These are phyloP conservation scores for Dendrocopos noguchii DNA, from an alignment of 2,113 vertebrate species.

Conservation along the genomic window DNA sequence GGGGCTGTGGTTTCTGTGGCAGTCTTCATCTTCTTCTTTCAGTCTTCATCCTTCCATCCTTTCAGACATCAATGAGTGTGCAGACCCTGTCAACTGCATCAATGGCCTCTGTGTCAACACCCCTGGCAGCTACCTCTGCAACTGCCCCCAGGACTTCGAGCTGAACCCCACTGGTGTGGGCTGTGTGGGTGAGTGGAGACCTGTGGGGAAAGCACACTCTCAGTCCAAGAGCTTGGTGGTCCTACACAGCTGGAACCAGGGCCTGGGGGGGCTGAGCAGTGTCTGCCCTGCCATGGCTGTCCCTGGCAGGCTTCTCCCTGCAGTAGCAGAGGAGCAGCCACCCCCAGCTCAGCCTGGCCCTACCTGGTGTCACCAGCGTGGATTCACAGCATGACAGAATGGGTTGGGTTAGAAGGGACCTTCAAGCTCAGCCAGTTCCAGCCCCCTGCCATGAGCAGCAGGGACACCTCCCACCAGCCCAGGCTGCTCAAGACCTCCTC, in stretches of 20 bases:
- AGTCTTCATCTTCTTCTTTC: neutral
- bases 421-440: too few species aligned
- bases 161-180: slow-evolving; percentile 92
- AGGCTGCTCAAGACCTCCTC: too few species aligned
- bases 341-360: neutral
- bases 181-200: slow-evolving; percentile 87
- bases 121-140: slow-evolving; percentile 90
- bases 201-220: neutral
- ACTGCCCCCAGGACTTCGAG: slow-evolving; percentile 92
- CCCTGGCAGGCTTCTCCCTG: neutral
- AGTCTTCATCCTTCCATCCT: neutral
- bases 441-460: too few species aligned
- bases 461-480: too few species aligned
- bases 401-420: too few species aligned
- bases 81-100: slow-evolving; percentile 92
- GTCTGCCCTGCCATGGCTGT: neutral
- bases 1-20: neutral
- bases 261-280: neutral
- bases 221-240: neutral
- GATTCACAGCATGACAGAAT: too few species aligned
- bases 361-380: neutral
- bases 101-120: slow-evolving; percentile 93
- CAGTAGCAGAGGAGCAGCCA: neutral
- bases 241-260: neutral
- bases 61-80: slow-evolving; percentile 92